Evolutionary conservation across 2,888 invertebrate species (phyloP), one percentile per base, ranked within the genome.

Genomic region (Hydrotaea cyrtoneurina): DNA sequence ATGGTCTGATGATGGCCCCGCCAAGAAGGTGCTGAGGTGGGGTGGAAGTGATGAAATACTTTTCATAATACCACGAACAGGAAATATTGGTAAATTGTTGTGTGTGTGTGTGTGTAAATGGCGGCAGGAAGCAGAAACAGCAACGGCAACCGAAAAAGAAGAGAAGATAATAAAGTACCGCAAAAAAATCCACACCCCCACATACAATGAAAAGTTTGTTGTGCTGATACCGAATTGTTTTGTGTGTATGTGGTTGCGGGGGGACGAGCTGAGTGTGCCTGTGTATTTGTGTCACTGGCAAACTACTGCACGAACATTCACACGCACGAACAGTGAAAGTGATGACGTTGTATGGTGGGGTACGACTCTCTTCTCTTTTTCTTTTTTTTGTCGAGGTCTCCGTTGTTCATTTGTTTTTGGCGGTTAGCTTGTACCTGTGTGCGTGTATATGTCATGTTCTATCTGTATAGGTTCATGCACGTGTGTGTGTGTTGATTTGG

Each of bases 301-400:
- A 77, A 57, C 53, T n/a, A 71, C 57, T 71, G 17, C 59, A 10
- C 5, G 21, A 1, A 26, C 19, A 59, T 23, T 26, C 57, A 31
- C 31, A 55, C 59, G 11, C 59, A 59, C 55, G 13, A 72, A 73
- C 43, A 79, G 79, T 69, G 81, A 76, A 85, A 85, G 78, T 79
- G 73, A 84, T 81, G 84, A 81, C 84, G 76, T 79, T 53, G 73
- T 66, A 71, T n/a, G n/a, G 46, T 83, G 23, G 23, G 50, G 26
- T n/a, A n/a, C n/a, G 23, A 31, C 46, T 74, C 55, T 43, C n/a
- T 64, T 64, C 57, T 36, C 50, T 53, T 74, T 50, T 55, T 53
- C 21, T 75, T 73, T 73, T 76, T 66, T 31, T 43, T 17, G 10
- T 69, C 53, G 57, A 46, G 39, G 21, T 66, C 13, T 43, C 26